These are phyloP conservation scores for Octonoba sinensis DNA, from an alignment of 2,888 invertebrate species.

Conservation along the genomic window DNA sequence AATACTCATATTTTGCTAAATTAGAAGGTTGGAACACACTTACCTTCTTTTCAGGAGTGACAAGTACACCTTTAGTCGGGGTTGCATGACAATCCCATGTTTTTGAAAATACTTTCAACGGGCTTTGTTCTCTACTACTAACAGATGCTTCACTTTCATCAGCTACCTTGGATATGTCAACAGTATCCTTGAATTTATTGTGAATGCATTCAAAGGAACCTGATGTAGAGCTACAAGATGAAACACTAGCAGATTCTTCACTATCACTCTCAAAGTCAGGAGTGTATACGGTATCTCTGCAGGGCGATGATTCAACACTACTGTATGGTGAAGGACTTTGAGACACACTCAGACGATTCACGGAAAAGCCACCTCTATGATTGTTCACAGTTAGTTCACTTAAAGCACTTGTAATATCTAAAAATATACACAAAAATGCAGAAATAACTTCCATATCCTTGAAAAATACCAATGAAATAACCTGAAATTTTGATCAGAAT, in stretches of 20 bases:
- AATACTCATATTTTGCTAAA: too few species aligned
- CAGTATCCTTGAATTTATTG: constrained; percentile 69
- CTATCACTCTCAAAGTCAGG: constrained; percentile 82
- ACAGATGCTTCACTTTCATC: constrained; percentile 68
- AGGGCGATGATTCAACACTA: constrained; percentile 49
- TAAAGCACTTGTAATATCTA: constrained; percentile 44
- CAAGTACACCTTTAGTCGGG: constrained; percentile 82
- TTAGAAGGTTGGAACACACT: not conserved
- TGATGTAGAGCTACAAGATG: constrained; percentile 57
- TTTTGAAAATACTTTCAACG: constrained; percentile 71
- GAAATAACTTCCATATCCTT: too few species aligned
- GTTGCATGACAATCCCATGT: constrained; percentile 85
- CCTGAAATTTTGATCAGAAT: not conserved
- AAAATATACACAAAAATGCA: not conserved
- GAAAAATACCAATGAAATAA: not conserved
- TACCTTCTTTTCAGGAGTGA: constrained; percentile 76
- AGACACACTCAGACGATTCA: constrained; percentile 29
- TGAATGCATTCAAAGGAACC: constrained; percentile 64
- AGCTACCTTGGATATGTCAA: constrained; percentile 67
- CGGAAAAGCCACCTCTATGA: not conserved
- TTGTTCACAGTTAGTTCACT: constrained; percentile 16
- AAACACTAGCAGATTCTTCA: constrained; percentile 68
- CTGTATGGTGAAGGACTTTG: constrained; percentile 45
- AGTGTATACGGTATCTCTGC: constrained; percentile 70
- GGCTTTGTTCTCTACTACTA: constrained; percentile 74